These are phyloP conservation scores for Drosophila tani DNA, from an alignment of 1,140 invertebrate species.

Conservation along the genomic window DNA sequence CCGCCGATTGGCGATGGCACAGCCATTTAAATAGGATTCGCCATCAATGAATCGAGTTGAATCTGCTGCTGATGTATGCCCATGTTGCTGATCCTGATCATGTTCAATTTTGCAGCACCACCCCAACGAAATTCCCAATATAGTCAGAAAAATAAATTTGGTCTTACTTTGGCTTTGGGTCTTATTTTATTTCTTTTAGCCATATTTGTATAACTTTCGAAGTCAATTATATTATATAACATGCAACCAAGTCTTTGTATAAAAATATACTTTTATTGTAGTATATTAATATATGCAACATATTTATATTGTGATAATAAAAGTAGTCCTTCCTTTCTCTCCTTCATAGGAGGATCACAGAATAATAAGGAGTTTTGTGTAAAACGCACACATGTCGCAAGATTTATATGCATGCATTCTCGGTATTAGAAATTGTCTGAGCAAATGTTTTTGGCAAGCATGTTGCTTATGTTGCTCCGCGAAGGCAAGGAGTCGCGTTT, in stretches of 20 bases:
- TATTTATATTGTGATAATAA: background rate
- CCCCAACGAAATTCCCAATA: slow-evolving; percentile 1
- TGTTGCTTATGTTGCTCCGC: slow-evolving; percentile 41
- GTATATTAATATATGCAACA: too few relatives aligned
- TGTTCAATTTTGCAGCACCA: slow-evolving; percentile 39
- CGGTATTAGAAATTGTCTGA: slow-evolving; percentile 47
- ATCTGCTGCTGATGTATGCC: slow-evolving; percentile 46
- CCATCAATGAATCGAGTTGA: slow-evolving; percentile 62
- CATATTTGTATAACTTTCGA: background rate
- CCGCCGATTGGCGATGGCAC: slow-evolving; percentile 36
- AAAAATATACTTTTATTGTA: too few relatives aligned
- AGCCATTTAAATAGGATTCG: slow-evolving; percentile 68
- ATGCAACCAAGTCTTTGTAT: too few relatives aligned
- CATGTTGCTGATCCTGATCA: slow-evolving; percentile 32
- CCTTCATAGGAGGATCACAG: too few relatives aligned
- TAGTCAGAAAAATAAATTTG: too few relatives aligned
- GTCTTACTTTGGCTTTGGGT: too few relatives aligned
- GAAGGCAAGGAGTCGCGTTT: slow-evolving; percentile 22
- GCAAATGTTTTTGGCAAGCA: slow-evolving; percentile 43
- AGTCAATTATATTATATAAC: background rate
- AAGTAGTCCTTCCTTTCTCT: background rate
- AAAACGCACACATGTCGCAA: slow-evolving; percentile 29
- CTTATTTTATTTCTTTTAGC: too few relatives aligned
- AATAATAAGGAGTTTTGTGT: background rate
- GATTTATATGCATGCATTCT: slow-evolving; percentile 24